phyloP scores from a whole-genome alignment of 2,797 vertebrate genomes.

The Diceros bicornis region DNA sequence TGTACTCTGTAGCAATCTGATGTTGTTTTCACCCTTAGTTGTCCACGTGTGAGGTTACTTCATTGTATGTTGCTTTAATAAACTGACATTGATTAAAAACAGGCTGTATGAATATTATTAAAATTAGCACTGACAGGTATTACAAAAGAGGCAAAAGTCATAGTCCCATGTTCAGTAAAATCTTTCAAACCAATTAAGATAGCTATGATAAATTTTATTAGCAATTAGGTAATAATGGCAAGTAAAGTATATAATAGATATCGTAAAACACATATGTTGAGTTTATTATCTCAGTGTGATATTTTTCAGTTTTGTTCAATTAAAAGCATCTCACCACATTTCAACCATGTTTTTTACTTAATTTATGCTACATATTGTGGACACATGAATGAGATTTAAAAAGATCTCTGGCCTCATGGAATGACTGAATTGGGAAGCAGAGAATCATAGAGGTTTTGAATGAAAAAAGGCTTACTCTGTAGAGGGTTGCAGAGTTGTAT shows the following conservation, averaged over 20 bases:
- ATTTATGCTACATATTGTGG: background rate
- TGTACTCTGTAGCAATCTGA: background rate
- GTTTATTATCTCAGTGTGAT: background rate
- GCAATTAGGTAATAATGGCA: background rate
- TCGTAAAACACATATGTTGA: background rate
- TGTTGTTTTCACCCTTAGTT: background rate
- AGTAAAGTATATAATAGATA: background rate
- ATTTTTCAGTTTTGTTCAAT: background rate
- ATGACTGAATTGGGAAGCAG: background rate
- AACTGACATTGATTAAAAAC: background rate
- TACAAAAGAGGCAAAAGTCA: background rate
- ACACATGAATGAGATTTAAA: background rate
- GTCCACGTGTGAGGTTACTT: background rate
- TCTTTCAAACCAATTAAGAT: background rate
- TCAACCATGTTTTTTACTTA: background rate
- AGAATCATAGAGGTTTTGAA: background rate
- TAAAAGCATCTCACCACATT: background rate
- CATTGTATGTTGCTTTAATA: background rate
- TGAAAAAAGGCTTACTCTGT: background rate
- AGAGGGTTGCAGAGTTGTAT: background rate
- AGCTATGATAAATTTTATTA: background rate
- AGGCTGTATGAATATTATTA: background rate
- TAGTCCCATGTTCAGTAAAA: background rate
- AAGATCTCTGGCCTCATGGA: background rate
- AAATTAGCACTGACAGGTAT: background rate